Evolutionary conservation across 2,797 vertebrate genomes (phyloP), one percentile per base, ranked within the genome.

Genomic region (Mionectes olivaceus): DNA sequence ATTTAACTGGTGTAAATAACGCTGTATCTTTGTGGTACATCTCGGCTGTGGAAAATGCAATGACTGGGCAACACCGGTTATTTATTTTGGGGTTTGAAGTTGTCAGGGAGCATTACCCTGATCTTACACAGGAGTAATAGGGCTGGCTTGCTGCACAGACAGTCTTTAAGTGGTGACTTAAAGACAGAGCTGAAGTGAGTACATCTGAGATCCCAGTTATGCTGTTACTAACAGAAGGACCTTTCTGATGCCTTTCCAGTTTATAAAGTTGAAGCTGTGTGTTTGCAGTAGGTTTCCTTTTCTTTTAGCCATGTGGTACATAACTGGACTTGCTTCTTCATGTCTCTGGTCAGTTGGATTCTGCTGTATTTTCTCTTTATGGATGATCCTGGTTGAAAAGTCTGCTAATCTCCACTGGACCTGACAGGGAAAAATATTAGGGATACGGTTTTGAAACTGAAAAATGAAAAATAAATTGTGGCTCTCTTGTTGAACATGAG

Each of bases 401-500:
- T 65, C 91, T 93, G 65, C 67, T 95, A 84, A 86, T 80, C 61
- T 94, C 67, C 68, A 86, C 90, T 89, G 71, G 64, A 71, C 59
- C 65, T 77, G 74, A 85, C 78, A 87, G 81, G 78, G 61, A 89
- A 87, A 80, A 90, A 81, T 73, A 81, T 87, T 87, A 88, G 80
- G 63, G 64, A 55, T 64, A 75, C 28, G 55, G 63, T 96, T 97
- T 92, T 95, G 92, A 96, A 96, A 89, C 79, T 94, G 78, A 95
- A 94, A 93, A 92, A 46, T 80, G 47, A 59, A 44, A 46, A 89
- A 94, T 95, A 91, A 96, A 87, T 73, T 87, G 81, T 91, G 53
- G 68, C 47, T 77, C 84, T 75, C 79, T 37, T 41, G 11, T 83
- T 93, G 89, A 94, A 96, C 71, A 67, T 39, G 84, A 91, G 67